Evolutionary conservation across 2,113 vertebrate species (phyloP).

Genomic region (Arizona elegans): DNA sequence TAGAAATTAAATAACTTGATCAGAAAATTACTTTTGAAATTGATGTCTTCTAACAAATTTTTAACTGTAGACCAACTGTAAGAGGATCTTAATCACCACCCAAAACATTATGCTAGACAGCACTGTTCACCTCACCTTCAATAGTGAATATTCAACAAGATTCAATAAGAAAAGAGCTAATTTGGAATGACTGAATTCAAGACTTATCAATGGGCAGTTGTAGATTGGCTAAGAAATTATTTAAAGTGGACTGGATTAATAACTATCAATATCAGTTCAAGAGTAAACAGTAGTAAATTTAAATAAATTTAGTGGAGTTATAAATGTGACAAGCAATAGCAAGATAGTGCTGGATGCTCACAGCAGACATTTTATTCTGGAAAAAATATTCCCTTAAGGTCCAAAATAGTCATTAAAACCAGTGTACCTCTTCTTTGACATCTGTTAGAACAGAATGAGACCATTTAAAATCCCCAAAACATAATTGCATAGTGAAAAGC

Average conservation of each 20-base stretch:
- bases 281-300: slow-evolving; percentile 51
- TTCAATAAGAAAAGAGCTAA: neutral
- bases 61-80: neutral
- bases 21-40: neutral
- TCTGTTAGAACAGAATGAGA: slow-evolving; percentile 73
- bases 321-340: slow-evolving; percentile 46
- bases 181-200: neutral
- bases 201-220: neutral
- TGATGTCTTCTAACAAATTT: neutral
- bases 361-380: slow-evolving; percentile 45
- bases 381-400: slow-evolving; percentile 54
- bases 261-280: slow-evolving; percentile 38
- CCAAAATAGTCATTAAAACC: slow-evolving; percentile 72
- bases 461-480: slow-evolving; percentile 70
- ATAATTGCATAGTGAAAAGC: slow-evolving; percentile 61
- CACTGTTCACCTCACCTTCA: neutral
- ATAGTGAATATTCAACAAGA: neutral
- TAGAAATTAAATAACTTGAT: neutral
- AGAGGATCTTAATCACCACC: neutral
- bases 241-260: slow-evolving; percentile 20
- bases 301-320: slow-evolving; percentile 54
- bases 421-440: slow-evolving; percentile 77
- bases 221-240: neutral
- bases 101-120: neutral
- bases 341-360: slow-evolving; percentile 41